These are phyloP conservation scores for Pissodes strobi DNA, from an alignment of 1,140 invertebrate species.

Conservation along the genomic window DNA sequence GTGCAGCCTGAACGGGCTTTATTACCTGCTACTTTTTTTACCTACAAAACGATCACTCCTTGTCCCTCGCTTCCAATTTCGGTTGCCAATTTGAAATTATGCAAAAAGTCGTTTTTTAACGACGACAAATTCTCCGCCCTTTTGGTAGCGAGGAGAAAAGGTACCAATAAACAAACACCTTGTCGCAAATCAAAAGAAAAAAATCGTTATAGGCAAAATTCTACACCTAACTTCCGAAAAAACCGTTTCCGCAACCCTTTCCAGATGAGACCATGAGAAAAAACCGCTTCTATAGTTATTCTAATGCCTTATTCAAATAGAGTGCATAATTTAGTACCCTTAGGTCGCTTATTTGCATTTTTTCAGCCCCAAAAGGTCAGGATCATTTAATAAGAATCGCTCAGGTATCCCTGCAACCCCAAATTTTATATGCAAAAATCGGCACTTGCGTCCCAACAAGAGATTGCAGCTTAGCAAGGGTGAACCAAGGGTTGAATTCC, in stretches of 20 bases:
- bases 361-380: slow-evolving; percentile 45
- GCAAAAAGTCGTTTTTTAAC: no score
- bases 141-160: no score
- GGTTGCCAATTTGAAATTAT: no score
- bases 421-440: slow-evolving; percentile 31
- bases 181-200: slow-evolving; percentile 25
- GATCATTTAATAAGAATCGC: slow-evolving; percentile 45
- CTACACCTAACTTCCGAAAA: slow-evolving; percentile 36
- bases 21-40: no score
- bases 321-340: slow-evolving; percentile 48
- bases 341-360: slow-evolving; percentile 50
- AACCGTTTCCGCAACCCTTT: slow-evolving; percentile 38
- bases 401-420: slow-evolving; percentile 38
- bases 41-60: no score
- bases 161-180: not conserved
- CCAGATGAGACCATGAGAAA: slow-evolving; percentile 47
- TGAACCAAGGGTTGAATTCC: no score
- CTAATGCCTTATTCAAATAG: slow-evolving; percentile 49
- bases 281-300: slow-evolving; percentile 43
- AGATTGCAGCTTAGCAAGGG: not conserved
- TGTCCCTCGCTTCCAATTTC: no score
- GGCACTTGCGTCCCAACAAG: slow-evolving; percentile 21
- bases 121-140: no score
- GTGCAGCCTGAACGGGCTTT: no score
- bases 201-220: slow-evolving; percentile 40